phyloP scores from a whole-genome alignment of 2,113 vertebrate species.

The Herpailurus yagouaroundi region DNA sequence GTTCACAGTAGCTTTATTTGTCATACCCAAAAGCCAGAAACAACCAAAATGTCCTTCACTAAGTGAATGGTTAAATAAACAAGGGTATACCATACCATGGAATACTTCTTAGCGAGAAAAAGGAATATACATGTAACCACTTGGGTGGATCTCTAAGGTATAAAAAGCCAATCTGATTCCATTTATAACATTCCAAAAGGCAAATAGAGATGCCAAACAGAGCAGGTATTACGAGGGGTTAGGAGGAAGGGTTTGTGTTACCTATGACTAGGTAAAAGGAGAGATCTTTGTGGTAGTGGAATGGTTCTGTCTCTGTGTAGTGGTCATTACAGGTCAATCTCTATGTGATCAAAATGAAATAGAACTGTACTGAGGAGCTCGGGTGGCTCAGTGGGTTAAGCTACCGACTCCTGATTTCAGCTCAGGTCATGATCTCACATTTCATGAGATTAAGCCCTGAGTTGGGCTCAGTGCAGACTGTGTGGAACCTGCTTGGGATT shows the following conservation, averaged over 20 bases:
- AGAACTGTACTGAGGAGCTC: too few species aligned
- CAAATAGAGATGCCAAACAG: neutral
- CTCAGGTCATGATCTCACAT: too few species aligned
- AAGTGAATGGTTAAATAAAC: neutral
- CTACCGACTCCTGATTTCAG: too few species aligned
- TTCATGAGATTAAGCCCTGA: too few species aligned
- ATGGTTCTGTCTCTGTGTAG: neutral
- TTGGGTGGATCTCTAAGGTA: neutral
- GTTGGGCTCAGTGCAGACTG: too few species aligned
- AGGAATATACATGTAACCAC: neutral
- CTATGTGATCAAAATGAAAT: too few species aligned
- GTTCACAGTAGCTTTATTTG: neutral
- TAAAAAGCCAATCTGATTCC: neutral
- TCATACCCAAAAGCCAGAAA: neutral
- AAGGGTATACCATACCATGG: too few species aligned
- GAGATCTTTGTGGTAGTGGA: neutral
- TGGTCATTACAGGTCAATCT: neutral
- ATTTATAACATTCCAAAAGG: neutral
- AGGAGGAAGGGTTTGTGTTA: neutral
- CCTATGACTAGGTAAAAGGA: neutral
- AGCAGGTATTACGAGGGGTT: neutral
- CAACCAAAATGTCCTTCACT: neutral
- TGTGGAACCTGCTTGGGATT: too few species aligned
- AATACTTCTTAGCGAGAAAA: neutral
- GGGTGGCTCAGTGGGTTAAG: too few species aligned